phyloP scores from a whole-genome alignment of 1,140 invertebrate genomes.

The Thereuonema tuberculata region DNA sequence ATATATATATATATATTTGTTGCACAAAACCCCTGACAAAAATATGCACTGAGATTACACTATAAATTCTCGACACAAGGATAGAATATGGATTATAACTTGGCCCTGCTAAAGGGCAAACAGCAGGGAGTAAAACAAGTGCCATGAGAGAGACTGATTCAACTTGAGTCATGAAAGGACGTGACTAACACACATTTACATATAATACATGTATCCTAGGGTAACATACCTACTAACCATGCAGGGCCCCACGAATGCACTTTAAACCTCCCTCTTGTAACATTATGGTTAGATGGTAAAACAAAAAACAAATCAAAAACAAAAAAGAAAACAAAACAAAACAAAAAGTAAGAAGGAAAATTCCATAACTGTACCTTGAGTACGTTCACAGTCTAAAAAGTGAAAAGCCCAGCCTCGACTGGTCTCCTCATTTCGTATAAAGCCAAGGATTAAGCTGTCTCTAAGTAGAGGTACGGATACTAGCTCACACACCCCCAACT shows the following conservation, averaged over 20 bases:
- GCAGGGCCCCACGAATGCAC: background rate
- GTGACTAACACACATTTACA: background rate
- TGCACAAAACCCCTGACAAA: no score
- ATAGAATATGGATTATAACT: background rate
- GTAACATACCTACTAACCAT: background rate
- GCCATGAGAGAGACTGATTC: background rate
- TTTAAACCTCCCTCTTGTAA: background rate
- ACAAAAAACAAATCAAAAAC: no score
- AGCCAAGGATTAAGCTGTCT: no score
- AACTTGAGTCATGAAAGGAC: background rate
- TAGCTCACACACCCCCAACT: no score
- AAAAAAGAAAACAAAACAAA: no score
- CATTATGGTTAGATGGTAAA: background rate
- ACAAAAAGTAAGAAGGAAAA: no score
- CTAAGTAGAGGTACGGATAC: no score
- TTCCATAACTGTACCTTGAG: no score
- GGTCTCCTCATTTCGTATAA: background rate
- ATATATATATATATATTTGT: no score
- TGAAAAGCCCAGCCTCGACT: background rate
- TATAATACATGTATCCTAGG: background rate
- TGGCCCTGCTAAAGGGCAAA: no score
- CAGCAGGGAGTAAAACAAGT: no score
- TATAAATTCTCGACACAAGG: background rate
- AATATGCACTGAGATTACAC: background rate
- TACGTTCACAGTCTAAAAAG: no score